Percentiles rank a stretch among this genome's conserved stretches.
Conservation (phyloP, 1,140 invertebrate genomes). For the Forficula auricularia region DNA sequence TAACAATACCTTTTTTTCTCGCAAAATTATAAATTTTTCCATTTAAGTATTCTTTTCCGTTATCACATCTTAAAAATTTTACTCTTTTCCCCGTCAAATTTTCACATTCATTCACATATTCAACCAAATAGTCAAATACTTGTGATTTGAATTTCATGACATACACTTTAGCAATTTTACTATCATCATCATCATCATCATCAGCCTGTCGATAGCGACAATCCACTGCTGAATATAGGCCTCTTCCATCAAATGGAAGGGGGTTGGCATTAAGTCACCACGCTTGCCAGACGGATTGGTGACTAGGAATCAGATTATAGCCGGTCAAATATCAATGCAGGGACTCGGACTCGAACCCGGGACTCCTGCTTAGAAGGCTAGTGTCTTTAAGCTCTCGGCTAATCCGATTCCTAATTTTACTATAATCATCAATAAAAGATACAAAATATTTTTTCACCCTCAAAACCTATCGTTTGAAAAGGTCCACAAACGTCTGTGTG, state of each 20-base stretch:
- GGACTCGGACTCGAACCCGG: no score
- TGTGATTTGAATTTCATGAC: constrained; percentile 21
- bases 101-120: constrained; percentile 14
- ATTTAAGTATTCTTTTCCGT: constrained; percentile 24
- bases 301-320: no score
- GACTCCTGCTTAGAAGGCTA: no score
- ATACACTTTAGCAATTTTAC: constrained; percentile 21
- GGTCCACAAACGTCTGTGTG: constrained; percentile 23
- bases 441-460: constrained; percentile 12
- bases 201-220: no score
- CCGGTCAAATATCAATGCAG: no score
- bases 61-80: constrained; percentile 24
- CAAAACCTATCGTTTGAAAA: constrained; percentile 17
- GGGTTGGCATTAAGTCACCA: no score
- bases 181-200: no score
- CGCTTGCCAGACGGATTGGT: no score
- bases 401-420: no score
- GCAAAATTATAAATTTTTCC: constrained; percentile 12
- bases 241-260: no score
- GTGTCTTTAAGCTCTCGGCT: no score
- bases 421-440: constrained; percentile 21
- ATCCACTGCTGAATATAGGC: no score
- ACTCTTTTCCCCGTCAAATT: constrained; percentile 18
- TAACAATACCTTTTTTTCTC: constrained; percentile 17
- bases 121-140: constrained; percentile 13